Evolutionary conservation across 2,797 vertebrate genomes (phyloP), one percentile per base, ranked within the genome.

Genomic region (Myotis daubentonii): DNA sequence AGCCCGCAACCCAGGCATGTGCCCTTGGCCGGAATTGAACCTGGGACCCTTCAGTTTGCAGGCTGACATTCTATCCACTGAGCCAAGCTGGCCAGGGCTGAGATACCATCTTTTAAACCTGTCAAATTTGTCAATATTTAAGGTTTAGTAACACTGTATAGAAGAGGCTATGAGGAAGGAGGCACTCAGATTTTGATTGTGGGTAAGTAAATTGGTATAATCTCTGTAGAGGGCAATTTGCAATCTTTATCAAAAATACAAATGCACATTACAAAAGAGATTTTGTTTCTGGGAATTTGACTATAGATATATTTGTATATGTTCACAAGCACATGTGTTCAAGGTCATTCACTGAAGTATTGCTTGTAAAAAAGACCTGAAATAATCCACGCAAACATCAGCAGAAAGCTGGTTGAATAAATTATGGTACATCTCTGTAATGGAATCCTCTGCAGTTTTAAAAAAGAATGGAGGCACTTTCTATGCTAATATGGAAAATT

Each of bases 231-330:
- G 33, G 57, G 25, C 25, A 62, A 68, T 68, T 87, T 55, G 91
- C 49, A 38, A 44, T 44, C 49, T 91, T 30, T 41, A 82, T 76
- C 4, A 81, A 82, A 94, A 92, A 88, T 82, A 70, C 55, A 93
- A 85, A 93, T 8, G 8, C 15, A 85, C 53, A 85, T 81, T 76
- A 53, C 53, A 84, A 92, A 78, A 92, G n/a, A 87, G 80, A 88
- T 70, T 74, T 36, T 8, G 17, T 49, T 95, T 96, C 41, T 87
- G 33, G 62, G 12, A 70, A 76, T 93, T 88, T 81, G 49, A 82
- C 68, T 66, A 19, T 86, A 78, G 55, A 41, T 74, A 20, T 30
- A 25, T 82, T 78, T 89, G 33, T 23, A 36, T 49, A 38, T 51
- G 4, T 92, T 51, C 30, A 49, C 89, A 91, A 87, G 62, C 41